A percentile compares a stretch with the other conserved stretches of the same genome.
phyloP scores from a whole-genome alignment of 2,888 invertebrate genomes.

The Leptopilina syphax region DNA sequence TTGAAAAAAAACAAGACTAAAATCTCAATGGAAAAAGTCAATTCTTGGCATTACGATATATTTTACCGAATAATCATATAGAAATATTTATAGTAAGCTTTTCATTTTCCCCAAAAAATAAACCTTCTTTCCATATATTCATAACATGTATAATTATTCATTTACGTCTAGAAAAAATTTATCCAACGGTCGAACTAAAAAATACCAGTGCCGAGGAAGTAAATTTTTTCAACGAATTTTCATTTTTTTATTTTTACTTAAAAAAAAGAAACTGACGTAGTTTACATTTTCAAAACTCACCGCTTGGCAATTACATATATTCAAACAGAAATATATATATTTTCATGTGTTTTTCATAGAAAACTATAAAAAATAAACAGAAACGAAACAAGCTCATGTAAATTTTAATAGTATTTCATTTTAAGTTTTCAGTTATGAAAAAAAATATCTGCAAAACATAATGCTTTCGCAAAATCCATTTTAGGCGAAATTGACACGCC shows the following conservation, averaged over 20 bases:
- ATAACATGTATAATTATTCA: neutral
- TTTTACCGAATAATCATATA: neutral
- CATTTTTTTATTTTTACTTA: neutral
- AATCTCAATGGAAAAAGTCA: too few relatives aligned
- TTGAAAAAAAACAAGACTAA: too few relatives aligned
- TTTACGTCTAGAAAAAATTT: neutral
- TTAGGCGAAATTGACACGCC: conserved; percentile 2
- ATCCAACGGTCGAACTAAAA: neutral
- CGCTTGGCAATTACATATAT: conserved; percentile 13
- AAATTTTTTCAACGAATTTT: conserved; percentile 18
- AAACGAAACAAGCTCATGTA: neutral
- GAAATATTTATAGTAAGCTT: neutral
- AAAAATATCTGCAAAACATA: neutral
- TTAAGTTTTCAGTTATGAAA: neutral
- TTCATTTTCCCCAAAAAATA: neutral
- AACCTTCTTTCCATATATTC: conserved; percentile 12
- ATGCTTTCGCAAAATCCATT: conserved; percentile 9
- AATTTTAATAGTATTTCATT: neutral
- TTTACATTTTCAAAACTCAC: conserved; percentile 1
- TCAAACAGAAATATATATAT: too few relatives aligned
- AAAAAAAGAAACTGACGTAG: conserved; percentile 5
- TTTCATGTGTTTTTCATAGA: neutral
- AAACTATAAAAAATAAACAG: too few relatives aligned
- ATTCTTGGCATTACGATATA: neutral
- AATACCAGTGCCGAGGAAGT: neutral